Base-by-base conservation (phyloP, 2,797 vertebrate species). In the Oceanodroma leucorhoa region DNA sequence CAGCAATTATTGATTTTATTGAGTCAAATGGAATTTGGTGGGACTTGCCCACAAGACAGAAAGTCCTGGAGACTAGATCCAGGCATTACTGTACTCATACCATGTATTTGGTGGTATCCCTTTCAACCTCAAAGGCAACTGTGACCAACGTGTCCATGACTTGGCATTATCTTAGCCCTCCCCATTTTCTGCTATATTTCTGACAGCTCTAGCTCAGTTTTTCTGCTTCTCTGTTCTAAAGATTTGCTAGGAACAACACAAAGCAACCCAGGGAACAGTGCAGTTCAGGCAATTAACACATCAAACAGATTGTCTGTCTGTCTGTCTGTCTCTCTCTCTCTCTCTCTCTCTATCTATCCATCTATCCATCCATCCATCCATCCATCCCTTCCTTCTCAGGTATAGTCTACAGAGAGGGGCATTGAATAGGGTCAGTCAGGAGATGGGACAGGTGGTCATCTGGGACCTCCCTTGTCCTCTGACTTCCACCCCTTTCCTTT, bases 301-400 rank as follows among this genome's bases (percentile, higher is more conserved):
- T 53, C 54, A 69, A 34, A 61, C 21, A 69, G 7, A 40, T 80
- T 71, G 51, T 43, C 48, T 65, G 3, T 73, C 32, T 17, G 4
- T 73, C 57, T 30, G 0, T 57, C 14, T 4, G 1, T 46, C 24
- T 9, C 1, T 48, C 34, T 3, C 1, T 41, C 9, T 2, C 36
- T 36, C 36, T 36, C 36, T 41, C 40, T 15, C 14, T 41, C 40
- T 14, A 15, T 34, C 26, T 13, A 16, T n/a, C 14, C 24, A 15
- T 38, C 21, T 21, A 40, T 30, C 40, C 26, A 57, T 36, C n/a
- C 2, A 21, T 45, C 32, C 20, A 29, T 23, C 34, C 22, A 12
- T 41, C 51, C 7, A 5, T 32, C 2, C 11, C 12, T 61, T 86
- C 23, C 6, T 64, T 91, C 54, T 55, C 48, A 46, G 43, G 22